Percentiles rank a stretch among this genome's conserved stretches.
Conservation (phyloP, 2,888 invertebrate species). For the Himalopsyche anomala region DNA sequence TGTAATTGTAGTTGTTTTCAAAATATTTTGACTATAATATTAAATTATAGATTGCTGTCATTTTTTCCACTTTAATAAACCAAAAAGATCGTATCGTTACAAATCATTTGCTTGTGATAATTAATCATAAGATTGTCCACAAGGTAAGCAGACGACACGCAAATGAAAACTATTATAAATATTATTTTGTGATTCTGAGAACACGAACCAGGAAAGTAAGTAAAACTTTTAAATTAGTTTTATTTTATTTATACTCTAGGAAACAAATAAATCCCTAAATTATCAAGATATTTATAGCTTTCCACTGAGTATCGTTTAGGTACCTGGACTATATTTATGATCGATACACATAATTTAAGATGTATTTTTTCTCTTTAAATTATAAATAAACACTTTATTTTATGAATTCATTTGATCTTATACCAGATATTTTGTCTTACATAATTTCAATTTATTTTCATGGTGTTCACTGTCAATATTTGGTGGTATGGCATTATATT, state of each 20-base stretch:
- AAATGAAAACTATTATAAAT: neutral
- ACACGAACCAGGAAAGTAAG: neutral
- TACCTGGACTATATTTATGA: too few relatives aligned
- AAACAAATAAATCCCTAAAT: neutral
- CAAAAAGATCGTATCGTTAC: conserved; percentile 29
- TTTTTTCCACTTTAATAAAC: neutral
- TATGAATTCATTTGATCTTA: too few relatives aligned
- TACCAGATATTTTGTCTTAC: too few relatives aligned
- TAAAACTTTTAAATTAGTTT: conserved; percentile 15
- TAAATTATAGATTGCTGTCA: neutral
- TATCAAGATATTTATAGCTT: neutral
- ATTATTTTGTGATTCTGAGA: neutral
- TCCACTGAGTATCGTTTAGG: neutral
- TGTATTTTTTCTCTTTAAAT: too few relatives aligned
- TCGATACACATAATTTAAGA: too few relatives aligned
- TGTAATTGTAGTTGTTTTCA: too few relatives aligned
- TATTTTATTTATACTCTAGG: neutral
- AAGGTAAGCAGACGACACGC: conserved; percentile 54
- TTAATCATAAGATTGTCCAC: conserved; percentile 61
- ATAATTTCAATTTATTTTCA: too few relatives aligned
- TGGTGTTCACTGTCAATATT: too few relatives aligned
- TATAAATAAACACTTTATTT: too few relatives aligned
- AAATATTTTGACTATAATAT: too few relatives aligned
- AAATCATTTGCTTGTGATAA: conserved; percentile 60
- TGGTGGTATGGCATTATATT: too few relatives aligned